These are phyloP conservation scores for Drosophila melanocephala DNA, from an alignment of 2,888 invertebrate genomes.

Conservation along the genomic window DNA sequence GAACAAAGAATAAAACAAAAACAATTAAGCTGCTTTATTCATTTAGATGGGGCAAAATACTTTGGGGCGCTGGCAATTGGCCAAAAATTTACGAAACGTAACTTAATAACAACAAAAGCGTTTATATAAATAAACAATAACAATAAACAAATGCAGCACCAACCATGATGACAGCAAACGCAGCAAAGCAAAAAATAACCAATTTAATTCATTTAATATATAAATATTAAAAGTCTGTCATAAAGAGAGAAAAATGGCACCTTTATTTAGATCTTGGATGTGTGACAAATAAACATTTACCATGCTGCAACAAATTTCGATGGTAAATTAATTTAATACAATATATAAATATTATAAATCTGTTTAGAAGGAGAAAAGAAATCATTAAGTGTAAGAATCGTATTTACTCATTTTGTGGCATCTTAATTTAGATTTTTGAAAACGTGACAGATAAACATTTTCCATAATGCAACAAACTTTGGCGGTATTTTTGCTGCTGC, in stretches of 20 bases:
- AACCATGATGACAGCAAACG: slow-evolving; percentile 9
- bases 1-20: slow-evolving; percentile 2
- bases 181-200: slow-evolving; percentile 11
- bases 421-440: slow-evolving; percentile 1
- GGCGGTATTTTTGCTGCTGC: background rate
- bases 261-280: background rate
- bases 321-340: too few relatives aligned
- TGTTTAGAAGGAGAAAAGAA: background rate
- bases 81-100: slow-evolving; percentile 50
- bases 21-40: slow-evolving; percentile 41
- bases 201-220: background rate
- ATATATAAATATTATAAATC: too few relatives aligned
- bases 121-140: slow-evolving; percentile 49
- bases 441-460: background rate
- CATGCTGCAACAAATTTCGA: background rate
- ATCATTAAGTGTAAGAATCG: background rate
- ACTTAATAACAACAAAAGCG: slow-evolving; percentile 37
- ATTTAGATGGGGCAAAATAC: slow-evolving; percentile 47
- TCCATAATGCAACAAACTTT: background rate
- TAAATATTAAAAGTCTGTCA: background rate
- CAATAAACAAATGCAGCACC: slow-evolving; percentile 42
- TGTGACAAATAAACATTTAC: background rate
- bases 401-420: background rate
- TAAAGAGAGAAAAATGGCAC: background rate
- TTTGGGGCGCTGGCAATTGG: slow-evolving; percentile 48